Base-by-base conservation (phyloP, 2,113 vertebrate genomes). In the Isichthys henryi region DNA sequence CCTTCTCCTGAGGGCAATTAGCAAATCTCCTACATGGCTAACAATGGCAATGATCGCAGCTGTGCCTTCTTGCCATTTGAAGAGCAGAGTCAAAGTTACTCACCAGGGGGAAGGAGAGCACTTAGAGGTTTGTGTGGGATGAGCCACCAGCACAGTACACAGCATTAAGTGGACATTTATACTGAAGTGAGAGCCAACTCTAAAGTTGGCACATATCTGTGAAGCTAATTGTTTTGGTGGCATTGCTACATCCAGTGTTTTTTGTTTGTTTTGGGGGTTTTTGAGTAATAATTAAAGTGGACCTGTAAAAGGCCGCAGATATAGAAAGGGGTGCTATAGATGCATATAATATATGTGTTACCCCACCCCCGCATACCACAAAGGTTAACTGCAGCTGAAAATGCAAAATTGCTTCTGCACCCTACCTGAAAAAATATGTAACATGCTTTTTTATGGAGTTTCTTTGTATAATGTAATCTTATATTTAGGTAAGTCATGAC, bases 11-110 rank as follows among this genome's bases (percentile, higher is more conserved):
- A 43, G 74, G 74, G 74, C 35, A 80, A 80, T 80, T 80, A 80
- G 31, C 74, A 39, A 19, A 80, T 80, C 35, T 80, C 35, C 0
- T 43, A 80, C 35, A 80, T 19, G 74, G 74, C 4, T 80, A 43
- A 80, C 2, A 6, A 6, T 80, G 74, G 74, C 74, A 80, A 39
- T 21, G 35, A 19, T 80, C 35, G 17, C 35, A 80, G 74, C 5
- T 35, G 31, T 74, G 66, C 66, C 66, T 74, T 31, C 66, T 74
- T 23, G 43, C 19, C 48, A 35, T 88, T 74, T 27, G 7, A 82
- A 80, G 88, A 77, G 21, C 70, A 43, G 70, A 39, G 88, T 83
- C 31, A 89, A n/a, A 89, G 88, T 19, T 31, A 83, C 27, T 56
- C 74, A 6, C 74, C 17, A 21, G 46, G 19, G 52, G 49, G 49